Conservation (phyloP, 2,888 invertebrate species). For the Pseudeuparius sepicola region DNA sequence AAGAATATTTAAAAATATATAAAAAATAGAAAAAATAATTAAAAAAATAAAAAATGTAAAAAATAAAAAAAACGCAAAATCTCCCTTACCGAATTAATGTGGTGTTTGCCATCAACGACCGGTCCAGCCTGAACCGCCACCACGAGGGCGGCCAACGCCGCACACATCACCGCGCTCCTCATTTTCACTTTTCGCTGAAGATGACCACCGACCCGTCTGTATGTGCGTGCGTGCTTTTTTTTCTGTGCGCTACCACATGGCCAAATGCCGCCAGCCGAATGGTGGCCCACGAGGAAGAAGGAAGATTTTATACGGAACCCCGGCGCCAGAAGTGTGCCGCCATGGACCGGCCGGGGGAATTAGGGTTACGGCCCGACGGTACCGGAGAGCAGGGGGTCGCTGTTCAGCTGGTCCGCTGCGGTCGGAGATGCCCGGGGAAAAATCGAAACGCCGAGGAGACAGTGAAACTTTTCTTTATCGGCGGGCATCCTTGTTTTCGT, state of each 20-base stretch:
- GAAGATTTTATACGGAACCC: slow-evolving; percentile 37
- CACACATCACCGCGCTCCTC: slow-evolving; percentile 37
- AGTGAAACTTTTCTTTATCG: slow-evolving; percentile 4
- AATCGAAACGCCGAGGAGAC: slow-evolving; percentile 3
- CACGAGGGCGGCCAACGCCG: slow-evolving; percentile 31
- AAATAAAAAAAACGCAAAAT: no score
- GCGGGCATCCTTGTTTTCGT: no score
- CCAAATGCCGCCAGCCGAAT: slow-evolving; percentile 38
- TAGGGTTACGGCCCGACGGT: slow-evolving; percentile 38
- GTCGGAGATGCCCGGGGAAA: slow-evolving; percentile 3
- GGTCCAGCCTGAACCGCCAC: slow-evolving; percentile 33
- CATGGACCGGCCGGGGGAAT: slow-evolving; percentile 39
- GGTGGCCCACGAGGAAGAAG: slow-evolving; percentile 32
- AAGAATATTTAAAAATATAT: no score
- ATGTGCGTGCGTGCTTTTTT: no score
- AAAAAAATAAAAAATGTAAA: no score
- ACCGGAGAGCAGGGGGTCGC: background rate
- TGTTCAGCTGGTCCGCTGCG: slow-evolving; percentile 5
- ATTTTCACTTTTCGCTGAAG: no score
- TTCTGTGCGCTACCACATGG: slow-evolving; percentile 33
- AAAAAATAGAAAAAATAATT: no score
- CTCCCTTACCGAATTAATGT: slow-evolving; percentile 39
- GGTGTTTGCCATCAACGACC: slow-evolving; percentile 34
- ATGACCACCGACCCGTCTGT: no score
- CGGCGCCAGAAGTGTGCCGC: slow-evolving; percentile 36